Evolutionary conservation across 2,888 invertebrate species (phyloP), one percentile per base, ranked within the genome.

Genomic region (Anagyrus pseudococci): DNA sequence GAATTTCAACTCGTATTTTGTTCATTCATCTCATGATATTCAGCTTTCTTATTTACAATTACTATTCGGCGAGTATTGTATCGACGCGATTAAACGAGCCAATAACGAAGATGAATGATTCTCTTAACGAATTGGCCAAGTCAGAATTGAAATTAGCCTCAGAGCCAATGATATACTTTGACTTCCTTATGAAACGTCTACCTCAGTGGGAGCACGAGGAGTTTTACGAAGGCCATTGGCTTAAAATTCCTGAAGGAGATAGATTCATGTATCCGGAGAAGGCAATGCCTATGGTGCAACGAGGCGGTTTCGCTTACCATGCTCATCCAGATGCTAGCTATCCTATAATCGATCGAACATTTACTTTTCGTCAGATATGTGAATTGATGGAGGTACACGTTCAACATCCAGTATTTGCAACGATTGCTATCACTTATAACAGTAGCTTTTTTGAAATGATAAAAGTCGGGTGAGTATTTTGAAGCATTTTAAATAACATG

Each of bases 61-160:
- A 77, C 58, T 78, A 78, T 44, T 73, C 75, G 1, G 78, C 72
- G 2, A 76, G 75, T 57, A 71, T 78, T 4, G 77, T 79, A 2
- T 78, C 77, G 1, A 72, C 73, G 2, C 72, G 77, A 44, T 62
- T 79, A 8, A 76, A 72, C 54, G 70, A 73, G 50, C 76, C 76
- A 1, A 66, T 77, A 1, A 70, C 71, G 1, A 78, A 75, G 70
- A 76, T 78, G 68, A 77, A 78, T 49, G 77, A 78, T 67, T 76
- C 77, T 0, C 66, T 78, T 1, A 70, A 71, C 3, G 70, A 74
- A 22, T 69, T 78, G 2, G 71, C 72, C 0, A 69, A 71, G 17
- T 73, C 72, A 41, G 66, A 71, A 23, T 44, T 78, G 10, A 67
- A 63, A 52, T 62, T 78, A 4, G 73, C 71, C 1, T 74, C 75